phyloP scores from a whole-genome alignment of 1,140 invertebrate species.

The Drosophila ercepeae region DNA sequence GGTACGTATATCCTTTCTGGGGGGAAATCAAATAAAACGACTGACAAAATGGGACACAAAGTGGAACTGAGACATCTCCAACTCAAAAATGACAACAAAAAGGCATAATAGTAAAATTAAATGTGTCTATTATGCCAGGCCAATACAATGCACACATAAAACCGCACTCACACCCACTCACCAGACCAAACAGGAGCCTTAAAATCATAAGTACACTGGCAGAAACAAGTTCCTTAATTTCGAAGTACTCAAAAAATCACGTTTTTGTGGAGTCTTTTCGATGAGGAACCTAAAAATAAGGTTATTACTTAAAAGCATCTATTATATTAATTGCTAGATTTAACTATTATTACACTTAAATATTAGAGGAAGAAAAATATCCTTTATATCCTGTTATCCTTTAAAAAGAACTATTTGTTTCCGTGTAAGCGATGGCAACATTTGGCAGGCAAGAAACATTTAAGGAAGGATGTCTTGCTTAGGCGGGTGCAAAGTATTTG shows the following conservation, averaged over 20 bases:
- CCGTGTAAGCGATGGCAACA: constrained; percentile 48
- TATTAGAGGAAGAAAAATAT: too few relatives aligned
- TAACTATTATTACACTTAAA: too few relatives aligned
- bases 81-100: constrained; percentile 68
- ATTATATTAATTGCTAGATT: too few relatives aligned
- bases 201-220: constrained; percentile 26
- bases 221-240: too few relatives aligned
- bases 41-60: constrained; percentile 63
- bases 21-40: constrained; percentile 73
- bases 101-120: constrained; percentile 82
- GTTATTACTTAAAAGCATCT: too few relatives aligned
- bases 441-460: constrained; percentile 77
- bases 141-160: constrained; percentile 80
- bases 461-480: constrained; percentile 80
- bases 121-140: constrained; percentile 79
- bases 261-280: not conserved
- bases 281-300: too few relatives aligned
- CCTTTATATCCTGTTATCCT: not conserved
- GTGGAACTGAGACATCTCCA: constrained; percentile 25
- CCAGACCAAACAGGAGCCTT: constrained; percentile 6
- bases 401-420: not conserved
- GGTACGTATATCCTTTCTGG: constrained; percentile 12
- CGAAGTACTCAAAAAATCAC: not conserved
- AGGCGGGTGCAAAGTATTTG: constrained; percentile 39
- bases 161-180: constrained; percentile 49